Conservation (phyloP, 2,113 vertebrate species). For the Gasterosteus nipponicus region DNA sequence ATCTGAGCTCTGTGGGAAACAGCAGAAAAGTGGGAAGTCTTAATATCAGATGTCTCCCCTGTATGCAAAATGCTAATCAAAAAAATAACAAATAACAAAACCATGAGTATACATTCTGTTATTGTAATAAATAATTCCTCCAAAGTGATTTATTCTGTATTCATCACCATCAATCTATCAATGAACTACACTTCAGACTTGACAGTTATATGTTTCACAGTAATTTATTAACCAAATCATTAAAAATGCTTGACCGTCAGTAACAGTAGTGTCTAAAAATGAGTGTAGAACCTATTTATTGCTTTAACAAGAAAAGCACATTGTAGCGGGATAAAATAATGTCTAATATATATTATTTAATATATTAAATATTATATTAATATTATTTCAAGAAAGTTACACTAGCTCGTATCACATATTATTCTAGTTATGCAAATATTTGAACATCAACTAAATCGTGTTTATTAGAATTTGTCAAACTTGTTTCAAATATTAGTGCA, state of each 20-base stretch:
- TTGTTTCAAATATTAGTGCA: slow-evolving; percentile 12
- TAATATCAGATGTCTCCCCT: not conserved
- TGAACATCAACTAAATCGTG: not conserved
- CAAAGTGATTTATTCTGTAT: not conserved
- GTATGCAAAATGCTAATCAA: not conserved
- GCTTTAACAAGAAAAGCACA: slow-evolving; percentile 15
- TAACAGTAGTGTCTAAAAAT: not conserved
- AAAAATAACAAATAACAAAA: not conserved
- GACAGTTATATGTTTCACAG: not conserved
- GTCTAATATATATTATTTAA: slow-evolving; percentile 9
- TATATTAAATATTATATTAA: not conserved
- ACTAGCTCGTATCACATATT: not conserved
- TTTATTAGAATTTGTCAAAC: not conserved
- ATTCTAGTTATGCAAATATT: not conserved
- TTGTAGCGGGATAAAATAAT: slow-evolving; percentile 17
- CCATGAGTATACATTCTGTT: not conserved
- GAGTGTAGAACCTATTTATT: not conserved
- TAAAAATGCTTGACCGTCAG: not conserved
- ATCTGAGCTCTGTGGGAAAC: not conserved
- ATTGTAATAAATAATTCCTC: not conserved
- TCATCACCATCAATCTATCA: not conserved
- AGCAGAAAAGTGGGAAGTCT: not conserved
- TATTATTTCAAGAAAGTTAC: not conserved
- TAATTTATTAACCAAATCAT: not conserved
- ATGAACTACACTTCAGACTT: not conserved